Evolutionary conservation across 2,797 vertebrate genomes (phyloP).

Genomic region (Stomatorhinus walkeri): DNA sequence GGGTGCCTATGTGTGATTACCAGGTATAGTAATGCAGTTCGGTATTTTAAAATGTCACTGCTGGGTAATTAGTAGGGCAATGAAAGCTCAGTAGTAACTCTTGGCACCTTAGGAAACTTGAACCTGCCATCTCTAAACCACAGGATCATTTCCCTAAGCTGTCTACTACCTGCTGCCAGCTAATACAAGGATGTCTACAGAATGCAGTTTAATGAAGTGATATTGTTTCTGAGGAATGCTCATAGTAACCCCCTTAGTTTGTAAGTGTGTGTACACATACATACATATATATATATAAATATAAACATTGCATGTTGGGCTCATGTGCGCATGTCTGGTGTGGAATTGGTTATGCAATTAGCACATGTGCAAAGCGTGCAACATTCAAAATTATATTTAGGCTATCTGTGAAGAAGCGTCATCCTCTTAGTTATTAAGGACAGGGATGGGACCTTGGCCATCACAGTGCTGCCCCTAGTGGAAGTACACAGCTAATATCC

Average conservation of each 20-base stretch:
- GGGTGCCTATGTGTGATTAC: not conserved
- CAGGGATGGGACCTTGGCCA: not conserved
- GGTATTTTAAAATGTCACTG: not conserved
- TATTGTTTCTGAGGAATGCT: not conserved
- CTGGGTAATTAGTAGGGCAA: not conserved
- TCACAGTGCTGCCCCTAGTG: not conserved
- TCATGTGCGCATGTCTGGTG: not conserved
- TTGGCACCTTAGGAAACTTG: not conserved
- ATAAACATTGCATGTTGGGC: not conserved
- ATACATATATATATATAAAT: not conserved
- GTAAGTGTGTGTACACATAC: not conserved
- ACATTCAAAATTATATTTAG: not conserved
- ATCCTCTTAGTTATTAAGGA: not conserved
- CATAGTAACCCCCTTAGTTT: not conserved
- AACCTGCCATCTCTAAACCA: not conserved
- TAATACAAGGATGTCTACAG: not conserved
- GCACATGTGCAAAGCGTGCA: not conserved
- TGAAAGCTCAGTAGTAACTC: not conserved
- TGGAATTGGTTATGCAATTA: not conserved
- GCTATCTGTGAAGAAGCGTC: not conserved
- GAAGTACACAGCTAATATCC: not conserved
- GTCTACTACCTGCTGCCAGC: not conserved
- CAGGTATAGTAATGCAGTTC: not conserved
- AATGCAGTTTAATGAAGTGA: not conserved
- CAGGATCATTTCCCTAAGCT: not conserved